Percentiles rank a stretch among this genome's conserved stretches.
These are phyloP conservation scores for Poeciliopsis paucimaculata DNA, from an alignment of 2,797 vertebrate species.

Conservation along the genomic window DNA sequence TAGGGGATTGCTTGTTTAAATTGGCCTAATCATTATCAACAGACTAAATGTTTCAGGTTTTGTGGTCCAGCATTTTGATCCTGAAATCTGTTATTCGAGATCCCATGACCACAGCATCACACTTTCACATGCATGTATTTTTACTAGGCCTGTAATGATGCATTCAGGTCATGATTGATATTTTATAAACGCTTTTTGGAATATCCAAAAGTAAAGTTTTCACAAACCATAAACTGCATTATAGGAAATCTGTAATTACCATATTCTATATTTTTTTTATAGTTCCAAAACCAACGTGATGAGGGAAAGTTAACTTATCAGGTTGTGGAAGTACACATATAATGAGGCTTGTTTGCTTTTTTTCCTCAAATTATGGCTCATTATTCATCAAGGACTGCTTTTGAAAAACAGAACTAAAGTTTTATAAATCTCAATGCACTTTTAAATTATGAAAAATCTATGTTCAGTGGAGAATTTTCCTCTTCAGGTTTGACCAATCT, in stretches of 20 bases:
- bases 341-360: not conserved
- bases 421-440: not conserved
- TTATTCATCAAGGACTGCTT: not conserved
- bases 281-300: not conserved
- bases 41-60: not conserved
- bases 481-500: too few species aligned
- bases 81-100: not conserved
- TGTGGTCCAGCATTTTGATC: not conserved
- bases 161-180: not conserved
- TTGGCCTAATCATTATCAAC: not conserved
- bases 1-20: not conserved
- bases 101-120: not conserved
- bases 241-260: not conserved
- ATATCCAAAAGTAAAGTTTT: not conserved
- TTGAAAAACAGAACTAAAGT: not conserved
- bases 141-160: not conserved
- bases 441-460: not conserved
- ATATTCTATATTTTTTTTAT: not conserved
- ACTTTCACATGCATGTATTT: not conserved
- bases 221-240: not conserved
- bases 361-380: not conserved
- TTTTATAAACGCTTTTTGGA: not conserved
- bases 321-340: not conserved
- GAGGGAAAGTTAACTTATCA: not conserved
- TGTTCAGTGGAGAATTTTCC: not conserved